Base-by-base conservation (phyloP, 2,888 invertebrate genomes). In the Pseudolycoriella hygida region DNA sequence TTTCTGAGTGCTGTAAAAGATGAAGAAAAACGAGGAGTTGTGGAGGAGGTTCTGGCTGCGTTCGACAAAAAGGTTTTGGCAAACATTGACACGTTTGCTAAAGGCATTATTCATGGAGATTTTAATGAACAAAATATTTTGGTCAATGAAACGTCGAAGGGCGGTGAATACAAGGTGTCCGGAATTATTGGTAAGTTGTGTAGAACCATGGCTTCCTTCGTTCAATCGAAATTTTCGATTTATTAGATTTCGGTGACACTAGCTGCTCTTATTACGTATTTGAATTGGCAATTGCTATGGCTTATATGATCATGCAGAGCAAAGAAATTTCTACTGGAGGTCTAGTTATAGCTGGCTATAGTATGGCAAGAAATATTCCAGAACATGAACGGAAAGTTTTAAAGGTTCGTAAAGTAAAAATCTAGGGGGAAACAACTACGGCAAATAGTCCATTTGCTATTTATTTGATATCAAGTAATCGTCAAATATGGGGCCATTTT, bases 61-160 rank as follows among this genome's bases (percentile, higher is more conserved):
- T 92, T 84, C 61, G 76, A 80, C 51, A 64, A 70, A 10, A 68
- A 74, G 1, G 77, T 90, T 0, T 57, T 83, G 1, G 69, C 74
- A 0, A 60, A 67, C 1, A 55, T 71, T 2, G 63, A 71, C 0
- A 65, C 69, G 31, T 66, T 90, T 50, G 75, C 78, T 54, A 71
- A 69, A 55, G 84, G 79, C 54, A 71, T 56, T 49, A 83, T 93
- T 49, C 93, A 94, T 58, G 93, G 90, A 1, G 94, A 94, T 59
- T 72, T 86, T 47, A 93, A 93, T 59, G 90, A 92, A 17, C 84
- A 85, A 61, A 94, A 94, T 62, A 73, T 93, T 3, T 58, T 92
- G 4, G 76, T 83, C 0, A 59, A 61, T 1, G 48, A 52, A 34
- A 45, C 10, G 47, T 51, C 66, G 34, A 58, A 67, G 34, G 60